Percentiles rank a stretch among this genome's conserved stretches.
Conservation (phyloP, 2,888 invertebrate genomes). For the Brenthis daphne region DNA sequence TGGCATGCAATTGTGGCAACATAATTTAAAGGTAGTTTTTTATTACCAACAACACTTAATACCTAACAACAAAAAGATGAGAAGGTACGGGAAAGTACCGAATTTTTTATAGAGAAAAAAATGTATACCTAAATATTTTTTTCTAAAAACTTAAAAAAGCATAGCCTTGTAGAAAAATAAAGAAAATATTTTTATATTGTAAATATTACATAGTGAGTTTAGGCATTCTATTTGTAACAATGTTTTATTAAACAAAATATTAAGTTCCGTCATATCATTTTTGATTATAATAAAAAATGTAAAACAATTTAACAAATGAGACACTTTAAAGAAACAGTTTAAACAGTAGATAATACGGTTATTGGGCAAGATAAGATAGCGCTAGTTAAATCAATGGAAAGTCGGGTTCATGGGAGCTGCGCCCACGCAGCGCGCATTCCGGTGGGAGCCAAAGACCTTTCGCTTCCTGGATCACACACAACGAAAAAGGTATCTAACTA, state of each 20-base stretch:
- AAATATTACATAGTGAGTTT: no score
- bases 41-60: no score
- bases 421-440: slow-evolving; percentile 73
- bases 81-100: no score
- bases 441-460: slow-evolving; percentile 78
- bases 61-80: no score
- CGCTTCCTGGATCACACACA: slow-evolving; percentile 73
- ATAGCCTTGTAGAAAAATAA: no score
- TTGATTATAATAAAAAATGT: background rate
- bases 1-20: background rate
- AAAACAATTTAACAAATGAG: slow-evolving; percentile 8
- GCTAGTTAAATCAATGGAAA: slow-evolving; percentile 80
- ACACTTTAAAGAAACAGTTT: slow-evolving; percentile 43
- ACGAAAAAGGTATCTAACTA: slow-evolving; percentile 43
- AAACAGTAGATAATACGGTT: slow-evolving; percentile 67
- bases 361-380: slow-evolving; percentile 75
- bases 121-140: no score
- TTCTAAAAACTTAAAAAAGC: no score
- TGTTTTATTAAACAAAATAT: no score
- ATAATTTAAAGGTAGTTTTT: no score
- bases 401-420: slow-evolving; percentile 67
- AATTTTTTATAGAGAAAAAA: no score
- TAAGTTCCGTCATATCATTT: background rate
- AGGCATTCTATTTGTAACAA: no score
- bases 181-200: no score